Base-by-base conservation (phyloP, 1,140 invertebrate genomes). In the Bombus polaris region DNA sequence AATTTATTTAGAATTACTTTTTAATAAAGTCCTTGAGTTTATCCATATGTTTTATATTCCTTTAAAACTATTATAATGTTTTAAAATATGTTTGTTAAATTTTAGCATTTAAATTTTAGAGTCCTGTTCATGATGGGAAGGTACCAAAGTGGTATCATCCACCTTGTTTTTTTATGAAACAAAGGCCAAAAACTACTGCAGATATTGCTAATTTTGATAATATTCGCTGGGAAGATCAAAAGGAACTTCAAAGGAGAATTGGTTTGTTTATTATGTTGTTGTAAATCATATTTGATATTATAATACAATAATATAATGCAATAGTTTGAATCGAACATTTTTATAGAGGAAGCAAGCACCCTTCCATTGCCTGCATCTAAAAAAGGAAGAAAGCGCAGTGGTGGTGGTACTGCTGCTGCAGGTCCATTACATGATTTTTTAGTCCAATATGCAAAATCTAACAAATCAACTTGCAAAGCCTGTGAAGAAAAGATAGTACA, bases 391-490 rank as follows among this genome's bases (percentile, higher is more conserved):
- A 92, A 96, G 94, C 92, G 96, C 59, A 88, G 82, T 53, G 92
- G 93, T 82, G 75, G 32, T n/a, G 74, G 81, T 44, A 87, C 78
- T 18, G 85, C 81, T 13, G 79, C 89, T 39, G 86, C 87, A 57
- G 90, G 91, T 18, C 95, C 93, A 68, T 90, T 96, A 12, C 96
- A 96, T 87, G 98, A 99, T 94, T 99, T 97, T 92, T 95, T 92
- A 59, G 96, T 98, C 22, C 98, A 99, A 92, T 99, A 99, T 95
- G 97, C 99, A 0, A 99, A 99, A 94, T 98, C 98, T 12, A 97
- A 96, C 81, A 95, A 97, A 83, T 97, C 98, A 65, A 96, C 95
- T 39, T 99, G 99, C 92, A 96, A 96, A 89, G 97, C 97, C 0
- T 99, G 99, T 95, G 97, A 98, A 89, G 96, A 97, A 85, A 98